A percentile compares a stretch with the other conserved stretches of the same genome.
phyloP scores from a whole-genome alignment of 1,140 invertebrate species.

The Zaprionus tsacasi region DNA sequence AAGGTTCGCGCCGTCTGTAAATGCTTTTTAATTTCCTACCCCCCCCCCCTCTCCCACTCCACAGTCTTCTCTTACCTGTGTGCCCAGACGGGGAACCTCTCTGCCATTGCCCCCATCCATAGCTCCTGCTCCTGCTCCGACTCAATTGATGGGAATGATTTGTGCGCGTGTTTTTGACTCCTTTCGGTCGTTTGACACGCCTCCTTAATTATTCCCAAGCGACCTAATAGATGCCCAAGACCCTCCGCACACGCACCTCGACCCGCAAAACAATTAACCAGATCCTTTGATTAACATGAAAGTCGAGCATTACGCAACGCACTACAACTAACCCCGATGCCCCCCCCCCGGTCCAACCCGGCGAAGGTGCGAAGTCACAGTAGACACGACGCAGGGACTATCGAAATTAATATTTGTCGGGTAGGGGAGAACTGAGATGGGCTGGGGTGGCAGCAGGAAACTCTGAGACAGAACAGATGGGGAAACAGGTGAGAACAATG shows the following conservation, averaged over 20 bases:
- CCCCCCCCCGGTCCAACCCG: neutral
- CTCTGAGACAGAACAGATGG: neutral
- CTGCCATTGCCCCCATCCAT: neutral
- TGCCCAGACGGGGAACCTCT: neutral
- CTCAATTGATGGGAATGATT: slow-evolving; percentile 26
- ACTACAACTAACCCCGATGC: slow-evolving; percentile 11
- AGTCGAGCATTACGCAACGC: slow-evolving; percentile 40
- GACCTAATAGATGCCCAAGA: neutral
- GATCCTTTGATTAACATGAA: slow-evolving; percentile 67
- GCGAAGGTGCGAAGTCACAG: neutral
- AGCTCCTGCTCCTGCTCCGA: neutral
- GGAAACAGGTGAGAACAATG: neutral
- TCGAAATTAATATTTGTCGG: neutral
- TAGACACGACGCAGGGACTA: neutral
- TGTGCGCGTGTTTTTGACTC: slow-evolving; percentile 23
- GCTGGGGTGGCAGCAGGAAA: neutral
- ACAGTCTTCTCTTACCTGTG: neutral
- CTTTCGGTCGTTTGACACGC: slow-evolving; percentile 9
- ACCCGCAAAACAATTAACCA: slow-evolving; percentile 53
- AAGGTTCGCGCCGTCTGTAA: slow-evolving; percentile 13
- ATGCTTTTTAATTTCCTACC: slow-evolving; percentile 23
- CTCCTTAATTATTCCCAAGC: slow-evolving; percentile 9
- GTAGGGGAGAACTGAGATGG: too few species aligned
- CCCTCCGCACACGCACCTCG: neutral
- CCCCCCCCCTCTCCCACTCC: neutral